These are phyloP conservation scores for Drosophila testacea DNA, from an alignment of 2,888 invertebrate species.

Conservation along the genomic window DNA sequence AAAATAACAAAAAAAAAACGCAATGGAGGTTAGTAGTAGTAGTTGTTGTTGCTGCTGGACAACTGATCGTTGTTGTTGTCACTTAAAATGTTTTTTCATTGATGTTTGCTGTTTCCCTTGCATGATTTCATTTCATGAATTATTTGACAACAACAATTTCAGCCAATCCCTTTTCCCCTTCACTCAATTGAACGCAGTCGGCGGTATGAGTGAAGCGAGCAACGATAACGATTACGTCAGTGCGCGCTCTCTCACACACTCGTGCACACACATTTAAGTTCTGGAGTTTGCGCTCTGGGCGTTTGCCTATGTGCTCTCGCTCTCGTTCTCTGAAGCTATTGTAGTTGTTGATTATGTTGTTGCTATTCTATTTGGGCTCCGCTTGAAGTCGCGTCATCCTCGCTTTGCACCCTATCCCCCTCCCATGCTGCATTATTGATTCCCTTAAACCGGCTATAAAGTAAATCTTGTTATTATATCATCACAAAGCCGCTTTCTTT, in stretches of 20 bases:
- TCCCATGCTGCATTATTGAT: slow-evolving; percentile 59
- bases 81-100: slow-evolving; percentile 61
- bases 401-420: slow-evolving; percentile 25
- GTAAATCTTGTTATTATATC: slow-evolving; percentile 69
- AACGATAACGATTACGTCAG: slow-evolving; percentile 73
- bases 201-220: slow-evolving; percentile 40
- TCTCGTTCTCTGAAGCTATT: slow-evolving; percentile 5
- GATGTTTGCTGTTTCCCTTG: slow-evolving; percentile 70
- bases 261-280: slow-evolving; percentile 35
- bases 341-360: slow-evolving; percentile 15
- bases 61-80: slow-evolving; percentile 14
- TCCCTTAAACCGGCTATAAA: slow-evolving; percentile 50
- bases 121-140: slow-evolving; percentile 73
- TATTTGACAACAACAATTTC: slow-evolving; percentile 58
- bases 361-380: slow-evolving; percentile 17
- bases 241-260: slow-evolving; percentile 43
- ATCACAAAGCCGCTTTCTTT: slow-evolving; percentile 70
- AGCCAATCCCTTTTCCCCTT: slow-evolving; percentile 32
- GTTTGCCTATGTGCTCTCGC: slow-evolving; percentile 18
- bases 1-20: slow-evolving; percentile 37
- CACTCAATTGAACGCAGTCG: slow-evolving; percentile 43
- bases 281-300: slow-evolving; percentile 75
- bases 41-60: slow-evolving; percentile 33
- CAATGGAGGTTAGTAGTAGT: slow-evolving; percentile 76
- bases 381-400: slow-evolving; percentile 42